Base-by-base conservation (phyloP, 2,113 vertebrate species). In the Anoplopoma fimbria region DNA sequence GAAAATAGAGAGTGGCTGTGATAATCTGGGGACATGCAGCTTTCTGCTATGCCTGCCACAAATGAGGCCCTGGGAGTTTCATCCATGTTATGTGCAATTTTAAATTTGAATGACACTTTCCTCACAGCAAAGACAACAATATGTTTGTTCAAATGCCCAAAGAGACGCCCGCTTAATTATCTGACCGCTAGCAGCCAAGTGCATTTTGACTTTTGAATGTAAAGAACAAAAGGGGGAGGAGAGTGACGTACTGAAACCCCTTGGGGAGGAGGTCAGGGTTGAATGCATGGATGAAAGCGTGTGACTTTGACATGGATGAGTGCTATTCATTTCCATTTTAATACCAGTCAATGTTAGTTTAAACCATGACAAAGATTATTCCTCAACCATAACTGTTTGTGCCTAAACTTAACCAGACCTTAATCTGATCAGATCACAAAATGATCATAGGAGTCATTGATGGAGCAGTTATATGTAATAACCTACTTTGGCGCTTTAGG, bases 321-420 rank as follows among this genome's bases (percentile, higher is more conserved):
- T 62, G 57, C 40, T 36, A 49, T 42, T 77, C 63, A 77, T 31
- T 55, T 75, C n/a, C n/a, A 53, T 7, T 65, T 40, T 9, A 7
- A 53, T 14, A 64, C 23, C 23, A 27, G 31, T 53, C 9, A 27
- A 25, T 6, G 23, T n/a, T 36, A 36, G 13, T 36, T 23, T 60
- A 27, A 75, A 27, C 45, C 5, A n/a, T 25, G 23, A 27, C 40
- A 9, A 38, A 38, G 58, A 27, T 62, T 4, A 25, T 63, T 75
- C 25, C 4, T 63, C 19, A 51, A 36, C 8, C 7, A 34, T 45
- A 57, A 17, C 1, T 8, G 7, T 9, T 38, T 69, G 21, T 70
- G 19, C 7, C 7, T 25, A 9, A n/a, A 47, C 15, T 29, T 31
- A 47, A 70, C 12, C 51, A 27, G 19, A 40, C 49, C 69, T 27